These are phyloP conservation scores for Pardosa pseudoannulata DNA, from an alignment of 2,888 invertebrate species.

Conservation along the genomic window DNA sequence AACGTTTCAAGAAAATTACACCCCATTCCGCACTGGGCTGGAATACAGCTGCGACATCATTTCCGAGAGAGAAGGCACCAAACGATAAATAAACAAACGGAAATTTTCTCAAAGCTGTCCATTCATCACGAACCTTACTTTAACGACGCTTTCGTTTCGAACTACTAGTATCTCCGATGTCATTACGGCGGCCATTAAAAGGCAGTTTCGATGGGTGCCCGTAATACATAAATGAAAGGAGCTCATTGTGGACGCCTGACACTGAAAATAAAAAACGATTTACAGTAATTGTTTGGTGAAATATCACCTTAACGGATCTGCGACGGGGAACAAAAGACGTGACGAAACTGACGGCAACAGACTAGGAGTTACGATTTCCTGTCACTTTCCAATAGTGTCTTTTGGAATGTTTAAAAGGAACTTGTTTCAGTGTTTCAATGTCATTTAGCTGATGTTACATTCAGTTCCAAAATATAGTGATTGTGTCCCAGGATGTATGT, in stretches of 20 bases:
- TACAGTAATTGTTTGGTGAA: background rate
- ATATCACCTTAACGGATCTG: no score
- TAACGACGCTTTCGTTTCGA: background rate
- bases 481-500: no score
- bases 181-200: background rate
- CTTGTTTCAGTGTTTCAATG: no score
- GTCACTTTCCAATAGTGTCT: no score
- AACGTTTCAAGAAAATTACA: no score
- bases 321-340: no score
- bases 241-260: background rate
- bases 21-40: no score
- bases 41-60: background rate
- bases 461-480: no score
- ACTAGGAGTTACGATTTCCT: no score
- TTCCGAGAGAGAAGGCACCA: background rate
- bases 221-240: conserved; percentile 4
- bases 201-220: background rate
- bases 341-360: no score
- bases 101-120: background rate
- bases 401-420: no score
- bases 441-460: no score
- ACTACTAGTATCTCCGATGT: background rate
- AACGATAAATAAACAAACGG: background rate
- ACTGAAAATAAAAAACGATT: background rate
- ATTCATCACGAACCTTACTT: background rate